Evolutionary conservation across 2,797 vertebrate species (phyloP).

Genomic region (Salarias fasciatus): DNA sequence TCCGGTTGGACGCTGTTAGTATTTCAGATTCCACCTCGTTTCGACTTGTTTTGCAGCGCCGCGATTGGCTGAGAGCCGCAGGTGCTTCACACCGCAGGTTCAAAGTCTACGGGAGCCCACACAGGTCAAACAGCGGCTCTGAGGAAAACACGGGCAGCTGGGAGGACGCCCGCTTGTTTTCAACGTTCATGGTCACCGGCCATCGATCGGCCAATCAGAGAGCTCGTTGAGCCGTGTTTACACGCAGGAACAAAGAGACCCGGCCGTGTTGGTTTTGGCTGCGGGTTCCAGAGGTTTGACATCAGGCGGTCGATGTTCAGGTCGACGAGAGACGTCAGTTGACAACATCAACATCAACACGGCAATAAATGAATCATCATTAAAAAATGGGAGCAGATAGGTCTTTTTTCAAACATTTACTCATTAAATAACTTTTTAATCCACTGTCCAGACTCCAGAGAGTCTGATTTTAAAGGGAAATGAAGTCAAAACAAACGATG

Average conservation of each 20-base stretch:
- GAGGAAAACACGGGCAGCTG: too few relatives aligned
- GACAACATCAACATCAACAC: too few relatives aligned
- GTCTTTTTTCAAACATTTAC: too few relatives aligned
- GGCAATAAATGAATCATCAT: too few relatives aligned
- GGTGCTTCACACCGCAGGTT: conserved; percentile 22
- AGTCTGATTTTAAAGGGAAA: too few relatives aligned
- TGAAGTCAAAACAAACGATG: too few relatives aligned
- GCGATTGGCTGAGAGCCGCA: conserved; percentile 11
- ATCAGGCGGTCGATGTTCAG: too few relatives aligned
- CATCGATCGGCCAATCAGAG: conserved; percentile 27
- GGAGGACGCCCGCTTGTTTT: conserved; percentile 13
- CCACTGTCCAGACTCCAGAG: too few relatives aligned
- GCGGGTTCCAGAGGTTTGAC: not conserved
- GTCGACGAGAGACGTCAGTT: too few relatives aligned
- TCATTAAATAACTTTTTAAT: too few relatives aligned
- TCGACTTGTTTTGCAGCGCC: not conserved
- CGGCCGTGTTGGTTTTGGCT: not conserved
- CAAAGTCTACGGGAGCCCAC: conserved; percentile 31
- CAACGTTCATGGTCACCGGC: conserved; percentile 5
- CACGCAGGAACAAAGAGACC: not conserved
- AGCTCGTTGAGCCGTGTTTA: not conserved
- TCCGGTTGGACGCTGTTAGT: not conserved
- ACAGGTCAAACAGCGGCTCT: conserved; percentile 17
- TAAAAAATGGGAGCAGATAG: too few relatives aligned
- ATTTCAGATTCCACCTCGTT: not conserved